Evolutionary conservation across 2,888 invertebrate species (phyloP), one percentile per base, ranked within the genome.

Genomic region (Tanypteryx hageni): DNA sequence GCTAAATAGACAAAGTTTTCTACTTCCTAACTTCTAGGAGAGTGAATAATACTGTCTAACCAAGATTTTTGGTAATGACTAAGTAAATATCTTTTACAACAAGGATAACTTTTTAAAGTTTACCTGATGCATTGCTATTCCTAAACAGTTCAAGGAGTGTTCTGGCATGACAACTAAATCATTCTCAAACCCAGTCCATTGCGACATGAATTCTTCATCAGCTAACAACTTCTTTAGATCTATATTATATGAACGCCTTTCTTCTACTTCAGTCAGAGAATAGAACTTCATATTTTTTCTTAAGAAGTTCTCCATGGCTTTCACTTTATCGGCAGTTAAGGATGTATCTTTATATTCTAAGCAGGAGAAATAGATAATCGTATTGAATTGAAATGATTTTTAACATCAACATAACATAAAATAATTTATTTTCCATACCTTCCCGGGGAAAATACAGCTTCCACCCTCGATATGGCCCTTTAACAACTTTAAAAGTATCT

Each of bases 101-200:
- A 18, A 68, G 4, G 1, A 11, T 68, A 68, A 68, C 0, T 7
- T 68, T 68, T 68, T 11, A 27, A 44, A 44, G 5, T 10, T 10
- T 93, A 97, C 97, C 96, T 98, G 97, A 95, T 98, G 97, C 95
- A 98, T 97, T 92, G 98, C 98, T 93, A 98, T 95, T 89, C 97
- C 97, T 92, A 98, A 95, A 92, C 97, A 96, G 92, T 96, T 96
- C 89, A 99, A 95, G 22, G 97, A 96, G 92, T 95, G 95, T 93
- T 97, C 96, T 0, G 98, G 97, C 93, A 96, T 96, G 92, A 96
- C 96, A 93, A 96, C 95, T 82, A 99, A 95, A 93, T 98, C 97
- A 83, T 95, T 95, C 93, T 95, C 95, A 93, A 98, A 96, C n/a
- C 95, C 95, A 31, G 96, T 94, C 97, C 98, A 98, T 22, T 95